Base-by-base conservation (phyloP, 35 echinoderm and acorn worm species). In the Heliocidaris tuberculata region DNA sequence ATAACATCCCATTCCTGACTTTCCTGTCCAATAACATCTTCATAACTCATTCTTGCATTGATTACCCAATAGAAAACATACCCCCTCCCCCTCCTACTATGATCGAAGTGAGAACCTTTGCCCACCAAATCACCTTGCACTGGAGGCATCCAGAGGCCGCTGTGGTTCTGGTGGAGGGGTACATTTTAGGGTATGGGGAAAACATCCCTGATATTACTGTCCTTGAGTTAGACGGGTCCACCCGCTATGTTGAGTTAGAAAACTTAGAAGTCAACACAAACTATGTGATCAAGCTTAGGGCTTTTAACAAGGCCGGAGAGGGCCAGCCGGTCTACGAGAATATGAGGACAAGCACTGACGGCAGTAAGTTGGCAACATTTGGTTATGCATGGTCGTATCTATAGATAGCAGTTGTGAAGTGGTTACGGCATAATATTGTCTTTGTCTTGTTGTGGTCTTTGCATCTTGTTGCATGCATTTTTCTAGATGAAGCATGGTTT, bases 221-320 rank as follows among this genome's bases (percentile, higher is more conserved):
- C 16, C 31, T 88, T 16, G 48, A 56, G 21, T 32, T 99, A 21
- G n/a, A 32, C 16, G 50, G 90, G 31, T 92, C 92, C 5, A 93
- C 32, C 6, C 85, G 92, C 60, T 93, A 93, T 32, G 94, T 70
- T 85, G 92, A 70, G 24, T 86, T 99, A 49, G 92, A 48, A 19
- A 95, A 96, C 86, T 92, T 97, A 10, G n/a, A 93, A 85, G 93
- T 96, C 0, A 94, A 96, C 48, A 91, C 94, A 17, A 32, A 91
- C 60, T 99, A 99, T 94, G 95, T 99, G 17, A 95, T 99, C 27
- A 95, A 85, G 88, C 94, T 99, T 21, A 92, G 96, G 94, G 98
- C 98, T 15, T 96, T 94, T 86, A 99, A 99, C 86, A 59, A 88
- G 30, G 92, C 48, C 21, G 98, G 98, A 31, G 96, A 96, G 93